Conservation (phyloP, 2,888 invertebrate genomes). For the Listrodromus nycthemerus region DNA sequence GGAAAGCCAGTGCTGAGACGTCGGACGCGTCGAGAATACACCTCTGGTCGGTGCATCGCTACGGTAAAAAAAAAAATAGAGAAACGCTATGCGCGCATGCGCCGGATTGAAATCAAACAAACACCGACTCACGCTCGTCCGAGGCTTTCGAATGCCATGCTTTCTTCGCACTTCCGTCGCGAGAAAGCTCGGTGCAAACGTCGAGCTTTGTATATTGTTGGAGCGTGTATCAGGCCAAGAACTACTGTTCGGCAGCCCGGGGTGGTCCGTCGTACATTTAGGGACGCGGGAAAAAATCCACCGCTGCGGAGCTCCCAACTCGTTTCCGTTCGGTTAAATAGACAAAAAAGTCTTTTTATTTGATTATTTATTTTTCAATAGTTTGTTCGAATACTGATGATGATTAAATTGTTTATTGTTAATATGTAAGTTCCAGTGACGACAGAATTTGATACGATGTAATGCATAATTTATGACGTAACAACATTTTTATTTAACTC, state of each 20-base stretch:
- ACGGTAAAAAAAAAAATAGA: slow-evolving; percentile 42
- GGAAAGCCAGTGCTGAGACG: slow-evolving; percentile 19
- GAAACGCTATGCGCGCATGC: slow-evolving; percentile 39
- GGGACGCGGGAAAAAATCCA: neutral
- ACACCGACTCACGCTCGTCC: slow-evolving; percentile 53
- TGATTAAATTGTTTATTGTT: too few species aligned
- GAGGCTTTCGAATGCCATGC: slow-evolving; percentile 40
- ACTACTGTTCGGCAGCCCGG: slow-evolving; percentile 48
- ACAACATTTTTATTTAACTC: too few species aligned
- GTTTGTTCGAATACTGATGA: too few species aligned
- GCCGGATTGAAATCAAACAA: slow-evolving; percentile 67
- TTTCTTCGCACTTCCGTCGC: slow-evolving; percentile 66
- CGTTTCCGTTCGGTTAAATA: neutral
- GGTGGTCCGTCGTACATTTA: slow-evolving; percentile 55
- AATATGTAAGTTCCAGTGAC: too few species aligned
- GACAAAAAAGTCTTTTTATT: neutral
- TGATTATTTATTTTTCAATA: too few species aligned
- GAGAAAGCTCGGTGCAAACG: slow-evolving; percentile 51
- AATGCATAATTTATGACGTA: too few species aligned
- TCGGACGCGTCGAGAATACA: slow-evolving; percentile 62
- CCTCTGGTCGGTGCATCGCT: slow-evolving; percentile 15
- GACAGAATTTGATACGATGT: too few species aligned
- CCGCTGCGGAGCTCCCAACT: neutral
- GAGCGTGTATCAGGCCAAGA: slow-evolving; percentile 52
- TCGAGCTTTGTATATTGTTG: slow-evolving; percentile 65